phyloP scores from a whole-genome alignment of 2,888 invertebrate genomes.

The Lithophane semibrunnea region DNA sequence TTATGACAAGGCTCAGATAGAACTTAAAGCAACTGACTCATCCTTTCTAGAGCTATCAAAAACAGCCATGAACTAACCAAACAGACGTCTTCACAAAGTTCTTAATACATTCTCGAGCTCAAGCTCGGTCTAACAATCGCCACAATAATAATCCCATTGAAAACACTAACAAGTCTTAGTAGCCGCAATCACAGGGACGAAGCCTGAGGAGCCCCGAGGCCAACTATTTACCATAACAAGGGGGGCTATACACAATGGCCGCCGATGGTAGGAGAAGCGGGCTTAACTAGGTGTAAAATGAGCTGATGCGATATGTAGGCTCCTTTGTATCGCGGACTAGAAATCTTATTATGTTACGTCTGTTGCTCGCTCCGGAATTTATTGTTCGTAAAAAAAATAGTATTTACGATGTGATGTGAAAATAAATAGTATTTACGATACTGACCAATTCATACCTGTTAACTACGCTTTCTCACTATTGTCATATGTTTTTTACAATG shows the following conservation, averaged over 20 bases:
- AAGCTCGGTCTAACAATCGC: conserved; percentile 59
- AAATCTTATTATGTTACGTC: conserved; percentile 59
- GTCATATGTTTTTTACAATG: conserved; percentile 5
- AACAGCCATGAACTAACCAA: conserved; percentile 41
- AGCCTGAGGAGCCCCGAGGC: conserved; percentile 76
- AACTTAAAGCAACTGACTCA: conserved; percentile 24
- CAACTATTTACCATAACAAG: conserved; percentile 87
- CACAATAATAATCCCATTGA: conserved; percentile 74
- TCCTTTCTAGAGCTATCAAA: conserved; percentile 31
- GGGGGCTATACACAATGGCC: conserved; percentile 67
- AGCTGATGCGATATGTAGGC: conserved; percentile 70
- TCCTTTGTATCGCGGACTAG: conserved; percentile 69
- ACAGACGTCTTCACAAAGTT: conserved; percentile 39
- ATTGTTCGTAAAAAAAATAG: conserved; percentile 46
- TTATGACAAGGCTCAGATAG: background rate
- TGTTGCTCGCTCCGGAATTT: conserved; percentile 36
- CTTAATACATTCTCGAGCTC: conserved; percentile 51
- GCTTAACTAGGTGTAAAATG: conserved; percentile 87
- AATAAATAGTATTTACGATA: background rate
- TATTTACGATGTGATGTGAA: background rate
- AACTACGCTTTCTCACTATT: background rate
- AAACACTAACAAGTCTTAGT: conserved; percentile 72
- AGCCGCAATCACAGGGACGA: conserved; percentile 65
- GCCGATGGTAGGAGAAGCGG: conserved; percentile 70
- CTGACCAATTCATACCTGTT: background rate